Percentiles rank a stretch among this genome's conserved stretches.
phyloP scores from a whole-genome alignment of 2,113 vertebrate genomes.

The Thermophis baileyi region DNA sequence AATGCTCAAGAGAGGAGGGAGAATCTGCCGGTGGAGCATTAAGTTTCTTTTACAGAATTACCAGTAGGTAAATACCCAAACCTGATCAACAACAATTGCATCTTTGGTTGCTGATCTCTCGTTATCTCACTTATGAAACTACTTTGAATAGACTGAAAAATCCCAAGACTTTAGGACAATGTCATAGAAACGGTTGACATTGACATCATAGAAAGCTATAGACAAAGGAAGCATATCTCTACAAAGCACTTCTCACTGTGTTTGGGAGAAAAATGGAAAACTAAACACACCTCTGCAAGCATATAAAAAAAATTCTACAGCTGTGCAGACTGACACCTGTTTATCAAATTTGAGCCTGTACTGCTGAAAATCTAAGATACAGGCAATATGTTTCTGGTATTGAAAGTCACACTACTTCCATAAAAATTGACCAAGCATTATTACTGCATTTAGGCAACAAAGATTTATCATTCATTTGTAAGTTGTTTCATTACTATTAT shows the following conservation, averaged over 20 bases:
- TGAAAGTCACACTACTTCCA: slow-evolving; percentile 29
- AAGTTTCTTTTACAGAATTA: background rate
- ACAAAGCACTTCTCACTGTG: slow-evolving; percentile 8
- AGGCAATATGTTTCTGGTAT: background rate
- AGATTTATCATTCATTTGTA: slow-evolving; percentile 53
- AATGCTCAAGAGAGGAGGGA: background rate
- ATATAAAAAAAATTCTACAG: slow-evolving; percentile 15
- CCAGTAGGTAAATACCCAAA: background rate
- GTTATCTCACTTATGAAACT: slow-evolving; percentile 24
- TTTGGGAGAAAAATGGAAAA: slow-evolving; percentile 13
- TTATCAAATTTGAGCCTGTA: background rate
- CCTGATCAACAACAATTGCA: background rate
- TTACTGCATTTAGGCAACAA: slow-evolving; percentile 32
- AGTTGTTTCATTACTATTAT: slow-evolving; percentile 36
- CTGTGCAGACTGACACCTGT: background rate
- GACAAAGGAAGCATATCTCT: slow-evolving; percentile 20
- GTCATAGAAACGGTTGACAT: slow-evolving; percentile 25
- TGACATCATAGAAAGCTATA: slow-evolving; percentile 5
- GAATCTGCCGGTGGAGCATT: background rate
- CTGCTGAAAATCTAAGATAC: background rate
- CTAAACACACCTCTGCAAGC: background rate
- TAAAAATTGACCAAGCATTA: slow-evolving; percentile 21
- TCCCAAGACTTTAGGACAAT: slow-evolving; percentile 11
- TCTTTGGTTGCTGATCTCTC: slow-evolving; percentile 28
- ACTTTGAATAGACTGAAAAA: slow-evolving; percentile 30